Percentiles rank a stretch among this genome's conserved stretches.
Evolutionary conservation across 2,888 invertebrate genomes (phyloP).

Genomic region (Ectemnius cavifrons): DNA sequence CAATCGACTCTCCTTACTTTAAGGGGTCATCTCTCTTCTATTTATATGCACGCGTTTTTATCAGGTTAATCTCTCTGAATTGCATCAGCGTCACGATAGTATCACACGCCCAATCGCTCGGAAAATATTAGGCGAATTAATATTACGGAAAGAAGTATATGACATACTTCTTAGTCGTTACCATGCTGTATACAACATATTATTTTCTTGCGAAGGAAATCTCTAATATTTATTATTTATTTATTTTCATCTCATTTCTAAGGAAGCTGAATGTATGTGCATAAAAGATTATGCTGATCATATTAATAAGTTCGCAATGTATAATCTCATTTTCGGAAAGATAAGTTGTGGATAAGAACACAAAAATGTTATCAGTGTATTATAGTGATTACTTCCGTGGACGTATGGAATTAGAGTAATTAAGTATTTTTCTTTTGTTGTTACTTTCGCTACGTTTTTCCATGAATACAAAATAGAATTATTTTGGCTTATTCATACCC

Average conservation of each 20-base stretch:
- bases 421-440: constrained; percentile 31
- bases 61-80: constrained; percentile 25
- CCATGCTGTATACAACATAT: constrained; percentile 39
- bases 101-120: constrained; percentile 25
- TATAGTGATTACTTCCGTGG: constrained; percentile 21
- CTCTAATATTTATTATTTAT: constrained; percentile 72
- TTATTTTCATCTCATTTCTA: constrained; percentile 59
- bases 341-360: constrained; percentile 40
- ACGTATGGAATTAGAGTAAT: constrained; percentile 27
- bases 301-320: constrained; percentile 47
- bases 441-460: constrained; percentile 44
- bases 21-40: constrained; percentile 28
- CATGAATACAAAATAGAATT: constrained; percentile 32
- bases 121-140: constrained; percentile 23
- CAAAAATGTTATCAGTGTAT: constrained; percentile 26
- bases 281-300: constrained; percentile 41
- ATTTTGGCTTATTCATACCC: constrained; percentile 34
- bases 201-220: constrained; percentile 59
- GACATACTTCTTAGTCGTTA: constrained; percentile 40
- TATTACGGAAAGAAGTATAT: constrained; percentile 32
- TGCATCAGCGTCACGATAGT: constrained; percentile 25
- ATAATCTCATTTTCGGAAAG: constrained; percentile 61
- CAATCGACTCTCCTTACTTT: constrained; percentile 38
- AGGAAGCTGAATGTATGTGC: constrained; percentile 35
- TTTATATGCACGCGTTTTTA: constrained; percentile 36